Conservation (phyloP, 2,113 vertebrate genomes). For the Xenopus laevis region DNA sequence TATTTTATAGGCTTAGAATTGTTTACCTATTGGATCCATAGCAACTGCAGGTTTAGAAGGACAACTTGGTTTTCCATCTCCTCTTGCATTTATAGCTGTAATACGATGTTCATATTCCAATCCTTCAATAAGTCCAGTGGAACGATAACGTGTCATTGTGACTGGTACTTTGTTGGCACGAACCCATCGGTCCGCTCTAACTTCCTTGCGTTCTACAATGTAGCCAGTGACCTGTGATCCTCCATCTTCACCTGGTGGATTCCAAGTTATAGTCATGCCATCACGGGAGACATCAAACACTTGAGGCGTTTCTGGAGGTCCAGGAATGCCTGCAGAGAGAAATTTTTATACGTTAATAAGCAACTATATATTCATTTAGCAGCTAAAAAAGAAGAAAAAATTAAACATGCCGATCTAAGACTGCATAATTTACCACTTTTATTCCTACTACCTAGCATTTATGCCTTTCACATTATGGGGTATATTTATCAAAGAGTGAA, state of each 20-base stretch:
- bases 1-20: conserved; percentile 26
- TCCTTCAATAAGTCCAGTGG: conserved; percentile 90
- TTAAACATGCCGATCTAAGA: no score
- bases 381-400: no score
- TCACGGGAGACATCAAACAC: conserved; percentile 90
- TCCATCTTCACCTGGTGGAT: conserved; percentile 89
- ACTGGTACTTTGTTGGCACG: conserved; percentile 93
- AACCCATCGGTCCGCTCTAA: conserved; percentile 92
- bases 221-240: conserved; percentile 91
- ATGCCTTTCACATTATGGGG: no score
- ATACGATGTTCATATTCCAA: conserved; percentile 95
- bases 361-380: no score
- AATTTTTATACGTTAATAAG: neutral
- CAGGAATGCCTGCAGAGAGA: conserved; percentile 74
- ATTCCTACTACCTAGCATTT: no score
- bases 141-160: conserved; percentile 96
- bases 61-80: conserved; percentile 88
- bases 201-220: conserved; percentile 94
- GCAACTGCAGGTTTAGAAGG: conserved; percentile 86
- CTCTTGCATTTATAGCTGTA: conserved; percentile 88
- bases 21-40: conserved; percentile 91
- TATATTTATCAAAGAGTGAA: no score
- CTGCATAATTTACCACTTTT: no score
- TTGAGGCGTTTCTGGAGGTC: conserved; percentile 85
- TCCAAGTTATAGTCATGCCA: conserved; percentile 95